Evolutionary conservation across 2,888 invertebrate species (phyloP).

Genomic region (Pseudeuparius sepicola): DNA sequence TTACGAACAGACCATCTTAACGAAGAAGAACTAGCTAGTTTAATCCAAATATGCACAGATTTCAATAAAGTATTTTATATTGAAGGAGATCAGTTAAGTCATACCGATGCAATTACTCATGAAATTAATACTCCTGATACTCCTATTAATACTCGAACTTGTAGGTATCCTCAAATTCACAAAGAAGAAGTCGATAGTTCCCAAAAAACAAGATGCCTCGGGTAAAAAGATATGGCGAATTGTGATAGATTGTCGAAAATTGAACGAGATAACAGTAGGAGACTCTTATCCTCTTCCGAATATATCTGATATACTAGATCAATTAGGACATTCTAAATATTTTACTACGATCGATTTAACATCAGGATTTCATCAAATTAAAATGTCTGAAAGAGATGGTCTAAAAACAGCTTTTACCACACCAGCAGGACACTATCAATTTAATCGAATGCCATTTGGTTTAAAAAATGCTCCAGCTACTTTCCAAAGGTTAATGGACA

Average conservation of each 20-base stretch:
- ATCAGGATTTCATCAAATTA: constrained; percentile 35
- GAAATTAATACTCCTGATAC: too few species aligned
- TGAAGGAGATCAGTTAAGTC: constrained; percentile 22
- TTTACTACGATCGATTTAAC: constrained; percentile 35
- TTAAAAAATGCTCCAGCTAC: constrained; percentile 34
- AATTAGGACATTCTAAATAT: constrained; percentile 32
- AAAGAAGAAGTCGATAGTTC: constrained; percentile 27
- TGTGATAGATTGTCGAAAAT: constrained; percentile 21
- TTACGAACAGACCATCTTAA: constrained; percentile 11
- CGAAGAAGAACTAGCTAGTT: constrained; percentile 22
- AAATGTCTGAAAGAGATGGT: constrained; percentile 25
- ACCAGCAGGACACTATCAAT: constrained; percentile 32
- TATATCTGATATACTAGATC: constrained; percentile 32
- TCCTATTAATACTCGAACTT: constrained; percentile 25
- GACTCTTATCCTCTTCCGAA: constrained; percentile 33
- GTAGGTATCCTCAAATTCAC: constrained; percentile 26
- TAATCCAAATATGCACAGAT: constrained; percentile 22
- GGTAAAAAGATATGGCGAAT: constrained; percentile 12
- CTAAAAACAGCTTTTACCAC: constrained; percentile 34
- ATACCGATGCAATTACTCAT: constrained; percentile 21
- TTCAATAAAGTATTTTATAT: constrained; percentile 24
- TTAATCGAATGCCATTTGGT: constrained; percentile 33
- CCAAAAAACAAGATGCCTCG: constrained; percentile 9
- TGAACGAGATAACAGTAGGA: constrained; percentile 33
- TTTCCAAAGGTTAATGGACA: constrained; percentile 30